Conservation (phyloP, 2,888 invertebrate species). For the Lobophora halterata region DNA sequence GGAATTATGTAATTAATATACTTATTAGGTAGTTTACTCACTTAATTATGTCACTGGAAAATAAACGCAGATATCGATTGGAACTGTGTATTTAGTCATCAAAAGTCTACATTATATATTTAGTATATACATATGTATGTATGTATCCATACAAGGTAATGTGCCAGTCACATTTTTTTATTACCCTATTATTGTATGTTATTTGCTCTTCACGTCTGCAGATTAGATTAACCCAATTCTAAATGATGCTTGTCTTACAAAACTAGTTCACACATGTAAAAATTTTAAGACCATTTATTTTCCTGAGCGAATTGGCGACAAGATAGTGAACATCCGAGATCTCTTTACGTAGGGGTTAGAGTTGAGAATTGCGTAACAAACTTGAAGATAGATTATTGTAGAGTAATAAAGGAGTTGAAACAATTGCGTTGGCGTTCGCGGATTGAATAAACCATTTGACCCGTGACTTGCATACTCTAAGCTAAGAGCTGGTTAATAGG, state of each 20-base stretch:
- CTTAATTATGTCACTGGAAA: too few species aligned
- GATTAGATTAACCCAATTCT: slow-evolving; percentile 29
- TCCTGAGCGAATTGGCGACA: slow-evolving; percentile 33
- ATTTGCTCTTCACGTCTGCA: slow-evolving; percentile 10
- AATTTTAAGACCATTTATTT: slow-evolving; percentile 29
- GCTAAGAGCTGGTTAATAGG: slow-evolving; percentile 11
- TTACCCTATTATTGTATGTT: too few species aligned
- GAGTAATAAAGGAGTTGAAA: too few species aligned
- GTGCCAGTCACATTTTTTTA: too few species aligned
- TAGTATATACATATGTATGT: too few species aligned
- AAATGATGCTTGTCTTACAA: slow-evolving; percentile 19
- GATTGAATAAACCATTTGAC: slow-evolving; percentile 72
- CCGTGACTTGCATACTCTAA: slow-evolving; percentile 44
- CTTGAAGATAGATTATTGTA: slow-evolving; percentile 31
- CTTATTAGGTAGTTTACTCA: too few species aligned
- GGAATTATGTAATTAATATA: too few species aligned
- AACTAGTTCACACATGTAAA: slow-evolving; percentile 26
- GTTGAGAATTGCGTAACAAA: slow-evolving; percentile 35
- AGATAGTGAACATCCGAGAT: slow-evolving; percentile 22
- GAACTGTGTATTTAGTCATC: too few species aligned
- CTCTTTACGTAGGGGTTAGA: slow-evolving; percentile 40
- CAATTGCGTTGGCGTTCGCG: slow-evolving; percentile 67
- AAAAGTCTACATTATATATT: too few species aligned
- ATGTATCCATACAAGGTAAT: too few species aligned
- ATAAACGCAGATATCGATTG: too few species aligned